Base-by-base conservation (phyloP, 2,113 vertebrate genomes). In the Caretta caretta region DNA sequence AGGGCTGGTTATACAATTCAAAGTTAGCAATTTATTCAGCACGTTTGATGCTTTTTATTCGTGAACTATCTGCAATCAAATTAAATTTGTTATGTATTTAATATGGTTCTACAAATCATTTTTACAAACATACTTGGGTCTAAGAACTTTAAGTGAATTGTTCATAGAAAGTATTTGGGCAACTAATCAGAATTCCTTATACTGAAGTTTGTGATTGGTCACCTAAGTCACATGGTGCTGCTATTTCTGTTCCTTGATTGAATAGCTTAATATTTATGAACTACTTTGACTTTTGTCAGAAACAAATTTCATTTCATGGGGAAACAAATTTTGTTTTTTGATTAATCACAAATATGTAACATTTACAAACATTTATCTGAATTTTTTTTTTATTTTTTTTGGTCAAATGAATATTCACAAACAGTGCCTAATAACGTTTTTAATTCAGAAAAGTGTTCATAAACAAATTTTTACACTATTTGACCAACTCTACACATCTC, bases 381-480 rank as follows among this genome's bases (percentile, higher is more conserved):
- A 27, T 57, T 42, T 42, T 42, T 42, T 42, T 42, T 42, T 42
- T 42, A 42, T 57, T 25, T 27, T 56, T 57, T n/a, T 69, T 17
- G 35, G 35, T 57, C 90, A 53, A 89, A 95, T 89, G 31, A 75
- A 69, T 35, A 75, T 65, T 95, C 1, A 0, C 8, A 7, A 79
- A n/a, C 3, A 1, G 38, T 0, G 0, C 92, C 94, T 91, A 90
- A 93, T 94, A 96, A 96, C 93, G 93, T 96, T 97, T n/a, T 16
- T n/a, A 62, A 62, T 62, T 95, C 97, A 96, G 95, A 96, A 96
- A 97, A 94, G 89, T 95, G 51, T 96, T 89, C 87, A 72, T 93
- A 80, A 4, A 4, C 78, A 90, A 92, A 89, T 97, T 97, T 97
- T 94, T 97, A 92, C 86, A 2, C 87, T 95, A 97, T 69, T 80